Base-by-base conservation (phyloP, 2,113 vertebrate species). In the Dromiciops gliroides region DNA sequence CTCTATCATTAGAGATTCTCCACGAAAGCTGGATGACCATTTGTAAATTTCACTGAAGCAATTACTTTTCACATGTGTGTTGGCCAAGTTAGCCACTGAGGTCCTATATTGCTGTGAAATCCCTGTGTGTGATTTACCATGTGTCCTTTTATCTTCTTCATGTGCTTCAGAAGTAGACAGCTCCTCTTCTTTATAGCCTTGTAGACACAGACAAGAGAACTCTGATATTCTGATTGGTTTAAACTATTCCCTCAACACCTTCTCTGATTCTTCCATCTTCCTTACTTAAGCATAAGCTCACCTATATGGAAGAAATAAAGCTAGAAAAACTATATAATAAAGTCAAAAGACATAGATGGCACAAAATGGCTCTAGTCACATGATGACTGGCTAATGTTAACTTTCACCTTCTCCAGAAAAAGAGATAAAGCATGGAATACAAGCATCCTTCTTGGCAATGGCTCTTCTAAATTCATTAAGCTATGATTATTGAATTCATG, bases 381-480 rank as follows among this genome's bases (percentile, higher is more conserved):
- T 49, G 83, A 97, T 94, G 83, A 92, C 96, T 44, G n/a, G 28
- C 3, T 94, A 67, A 89, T 51, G 3, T 95, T 97, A 92, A 90
- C 90, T 96, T 89, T 89, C 92, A 91, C 24, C 88, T 49, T 97
- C 23, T 44, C 50, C 90, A 95, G 90, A 96, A 51, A 31, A 48
- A 90, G 51, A 97, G 91, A 96, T 50, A 93, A 95, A 97, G 96
- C 89, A 89, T 97, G 92, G 51, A 10, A 49, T 31, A 94, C 90
- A 98, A 56, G 44, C 22, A 3, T 90, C 47, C 95, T 92, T 92
- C 26, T 51, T 94, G 28, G 0, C 1, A 96, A 95, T 25, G 50
- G 37, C 91, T 93, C n/a, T 47, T 96, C 50, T 97, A 95, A 95
- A 60, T 96, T 98, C 92, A 94, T 94, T 94, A 97, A 97, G 91